Evolutionary conservation across 2,797 vertebrate species (phyloP), one percentile per base, ranked within the genome.

Genomic region (Enteromius thamalakanensis): DNA sequence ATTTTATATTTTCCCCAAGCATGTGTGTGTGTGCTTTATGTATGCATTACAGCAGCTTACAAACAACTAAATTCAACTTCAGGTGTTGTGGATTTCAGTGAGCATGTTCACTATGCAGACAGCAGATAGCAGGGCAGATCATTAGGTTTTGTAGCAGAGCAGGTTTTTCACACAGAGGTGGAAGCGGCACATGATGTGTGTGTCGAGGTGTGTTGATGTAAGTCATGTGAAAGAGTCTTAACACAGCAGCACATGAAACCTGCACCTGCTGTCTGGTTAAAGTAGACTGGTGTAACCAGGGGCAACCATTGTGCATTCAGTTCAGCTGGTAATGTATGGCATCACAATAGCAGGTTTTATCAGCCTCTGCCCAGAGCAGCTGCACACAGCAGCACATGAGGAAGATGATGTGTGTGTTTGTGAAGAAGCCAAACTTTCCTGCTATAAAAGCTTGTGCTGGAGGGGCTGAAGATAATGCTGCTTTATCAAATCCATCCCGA

Each of bases 261-360:
- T 88, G 65, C 32, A 65, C 67, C 86, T 65, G 80, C 47, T 40
- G 55, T 62, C 79, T 29, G 78, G 26, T 37, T 67, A 84, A 69
- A 89, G 84, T 4, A 4, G 86, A 65, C 68, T 79, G 69, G 29
- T 71, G 79, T 26, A 85, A 83, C 42, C 82, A 85, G 76, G 86
- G 85, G 81, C 78, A 76, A 86, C 86, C 77, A 76, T 71, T 69
- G 75, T 58, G 34, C 65, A 62, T 51, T 64, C 84, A 65, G 32
- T 70, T 58, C 26, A 81, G 75, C 76, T 79, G 81, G 87, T 80
- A 72, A 81, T 80, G 49, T 67, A 42, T 47, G 76, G 69, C 79
- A 69, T 80, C 64, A 85, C 79, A 76, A 88, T 19, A 75, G 72
- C 0, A 51, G 55, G 79, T 82, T 87, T 89, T 80, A 85, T 76